These are phyloP conservation scores for Volucella zonaria DNA, from an alignment of 2,888 invertebrate species.

Conservation along the genomic window DNA sequence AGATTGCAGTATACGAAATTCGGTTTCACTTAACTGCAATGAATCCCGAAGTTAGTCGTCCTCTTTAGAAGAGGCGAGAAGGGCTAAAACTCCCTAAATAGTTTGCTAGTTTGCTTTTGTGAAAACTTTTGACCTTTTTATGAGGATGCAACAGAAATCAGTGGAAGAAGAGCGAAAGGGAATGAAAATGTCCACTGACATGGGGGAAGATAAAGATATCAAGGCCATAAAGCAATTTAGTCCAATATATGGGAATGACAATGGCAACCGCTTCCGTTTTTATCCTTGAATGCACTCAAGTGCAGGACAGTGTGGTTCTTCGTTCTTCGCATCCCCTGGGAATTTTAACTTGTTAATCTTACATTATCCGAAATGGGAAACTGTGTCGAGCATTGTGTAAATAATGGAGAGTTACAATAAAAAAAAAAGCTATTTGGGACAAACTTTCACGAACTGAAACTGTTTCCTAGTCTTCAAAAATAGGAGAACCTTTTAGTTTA, in stretches of 20 bases:
- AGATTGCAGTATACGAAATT: slow-evolving; percentile 45
- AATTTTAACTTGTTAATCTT: neutral
- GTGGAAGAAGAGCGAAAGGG: slow-evolving; percentile 7
- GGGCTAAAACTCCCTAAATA: slow-evolving; percentile 35
- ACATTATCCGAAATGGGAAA: no score
- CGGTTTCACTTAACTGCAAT: slow-evolving; percentile 37
- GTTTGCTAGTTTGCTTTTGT: slow-evolving; percentile 29
- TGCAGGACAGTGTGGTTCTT: slow-evolving; percentile 6
- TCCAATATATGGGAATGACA: slow-evolving; percentile 23
- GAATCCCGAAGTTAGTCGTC: slow-evolving; percentile 56
- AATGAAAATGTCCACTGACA: no score
- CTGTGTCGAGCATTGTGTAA: no score
- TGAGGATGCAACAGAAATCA: slow-evolving; percentile 17
- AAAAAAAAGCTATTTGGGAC: no score
- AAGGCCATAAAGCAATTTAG: slow-evolving; percentile 49
- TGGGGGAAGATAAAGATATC: slow-evolving; percentile 3
- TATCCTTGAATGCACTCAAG: slow-evolving; percentile 48
- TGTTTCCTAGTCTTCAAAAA: no score
- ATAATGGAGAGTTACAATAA: no score
- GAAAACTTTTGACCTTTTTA: slow-evolving; percentile 52
- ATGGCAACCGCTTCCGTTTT: neutral
- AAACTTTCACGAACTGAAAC: no score
- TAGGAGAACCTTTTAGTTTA: no score
- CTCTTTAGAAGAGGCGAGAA: neutral
- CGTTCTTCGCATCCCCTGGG: slow-evolving; percentile 2